A percentile compares a stretch with the other conserved stretches of the same genome.
Conservation (phyloP, 2,888 invertebrate genomes). For the Entomobrya multifasciata region DNA sequence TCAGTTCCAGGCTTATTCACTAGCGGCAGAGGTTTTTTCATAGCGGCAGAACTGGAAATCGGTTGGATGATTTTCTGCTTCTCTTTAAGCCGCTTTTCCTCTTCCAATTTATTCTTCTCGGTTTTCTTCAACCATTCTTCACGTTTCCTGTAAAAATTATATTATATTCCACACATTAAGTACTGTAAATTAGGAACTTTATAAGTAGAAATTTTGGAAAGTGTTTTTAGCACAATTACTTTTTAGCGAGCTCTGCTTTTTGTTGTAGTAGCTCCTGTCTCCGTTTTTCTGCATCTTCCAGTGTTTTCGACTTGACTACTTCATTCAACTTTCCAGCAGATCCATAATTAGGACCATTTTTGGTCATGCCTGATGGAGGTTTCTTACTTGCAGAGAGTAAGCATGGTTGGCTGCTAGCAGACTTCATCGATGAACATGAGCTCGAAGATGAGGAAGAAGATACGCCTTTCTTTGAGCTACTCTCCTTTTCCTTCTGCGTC, state of each 20-base stretch:
- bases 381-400: background rate
- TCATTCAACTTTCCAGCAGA: constrained; percentile 58
- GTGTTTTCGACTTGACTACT: constrained; percentile 36
- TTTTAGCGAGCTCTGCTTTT: constrained; percentile 63
- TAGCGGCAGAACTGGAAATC: background rate
- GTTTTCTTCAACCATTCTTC: constrained; percentile 75
- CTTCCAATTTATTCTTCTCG: constrained; percentile 71
- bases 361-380: background rate
- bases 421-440: constrained; percentile 65
- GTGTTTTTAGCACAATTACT: constrained; percentile 50
- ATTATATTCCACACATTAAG: background rate
- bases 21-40: constrained; percentile 37
- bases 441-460: constrained; percentile 49
- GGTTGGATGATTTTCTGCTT: constrained; percentile 11
- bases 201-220: background rate
- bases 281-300: constrained; percentile 67
- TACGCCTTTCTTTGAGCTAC: background rate
- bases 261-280: constrained; percentile 62
- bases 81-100: constrained; percentile 47
- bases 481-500: background rate
- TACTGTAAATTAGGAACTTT: background rate
- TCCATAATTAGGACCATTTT: constrained; percentile 48
- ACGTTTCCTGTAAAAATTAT: constrained; percentile 67
- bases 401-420: constrained; percentile 60
- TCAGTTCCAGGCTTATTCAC: background rate